phyloP scores from a whole-genome alignment of 2,797 vertebrate species.

The Sebastes glaucus region DNA sequence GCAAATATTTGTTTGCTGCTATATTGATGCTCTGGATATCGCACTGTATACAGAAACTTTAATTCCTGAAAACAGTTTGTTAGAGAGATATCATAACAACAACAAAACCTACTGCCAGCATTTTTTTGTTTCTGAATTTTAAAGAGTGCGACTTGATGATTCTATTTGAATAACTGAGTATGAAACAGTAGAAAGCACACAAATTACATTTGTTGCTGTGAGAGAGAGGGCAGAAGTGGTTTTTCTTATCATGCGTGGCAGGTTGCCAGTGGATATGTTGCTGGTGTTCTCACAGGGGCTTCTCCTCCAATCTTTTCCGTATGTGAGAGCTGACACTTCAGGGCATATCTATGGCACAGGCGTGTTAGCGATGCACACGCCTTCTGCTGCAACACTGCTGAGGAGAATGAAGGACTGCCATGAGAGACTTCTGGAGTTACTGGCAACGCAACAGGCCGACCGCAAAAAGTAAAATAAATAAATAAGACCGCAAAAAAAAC shows the following conservation, averaged over 20 bases:
- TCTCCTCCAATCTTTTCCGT: conserved; percentile 60
- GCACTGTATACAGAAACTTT: background rate
- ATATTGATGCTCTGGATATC: background rate
- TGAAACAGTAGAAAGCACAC: conserved; percentile 32
- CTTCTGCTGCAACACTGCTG: conserved; percentile 61
- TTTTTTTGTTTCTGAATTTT: background rate
- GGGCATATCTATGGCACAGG: conserved; percentile 71
- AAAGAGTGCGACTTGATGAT: background rate
- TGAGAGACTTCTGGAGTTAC: conserved; percentile 53
- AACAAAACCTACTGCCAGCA: background rate
- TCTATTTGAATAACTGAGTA: conserved; percentile 20
- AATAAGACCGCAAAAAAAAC: conserved; percentile 20
- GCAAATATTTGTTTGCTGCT: background rate
- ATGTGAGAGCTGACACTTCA: conserved; percentile 74
- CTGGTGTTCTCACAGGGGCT: conserved; percentile 59
- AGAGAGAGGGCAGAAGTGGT: conserved; percentile 50
- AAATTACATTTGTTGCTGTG: conserved; percentile 58
- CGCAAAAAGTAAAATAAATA: conserved; percentile 22
- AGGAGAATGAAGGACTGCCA: conserved; percentile 57
- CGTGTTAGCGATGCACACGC: conserved; percentile 66
- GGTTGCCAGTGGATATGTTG: conserved; percentile 68
- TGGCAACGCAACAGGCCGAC: conserved; percentile 58
- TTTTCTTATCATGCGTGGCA: conserved; percentile 73
- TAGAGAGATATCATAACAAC: background rate
- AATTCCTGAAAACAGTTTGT: conserved; percentile 1